Percentiles rank a stretch among this genome's conserved stretches.
These are phyloP conservation scores for Battus philenor DNA, from an alignment of 1,140 invertebrate species.

Conservation along the genomic window DNA sequence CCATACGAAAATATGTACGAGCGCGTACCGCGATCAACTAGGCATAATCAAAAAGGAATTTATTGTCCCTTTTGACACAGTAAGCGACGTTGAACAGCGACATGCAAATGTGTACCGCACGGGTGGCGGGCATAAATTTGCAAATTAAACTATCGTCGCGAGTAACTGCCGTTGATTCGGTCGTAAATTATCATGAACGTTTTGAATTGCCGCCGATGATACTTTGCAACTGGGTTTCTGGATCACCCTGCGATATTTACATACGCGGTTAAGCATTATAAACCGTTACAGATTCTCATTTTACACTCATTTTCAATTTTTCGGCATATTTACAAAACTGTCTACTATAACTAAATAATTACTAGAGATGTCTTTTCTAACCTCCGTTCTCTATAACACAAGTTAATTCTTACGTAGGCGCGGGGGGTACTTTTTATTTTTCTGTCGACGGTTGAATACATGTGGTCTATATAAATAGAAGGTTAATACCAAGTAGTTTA, in stretches of 20 bases:
- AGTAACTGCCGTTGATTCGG: slow-evolving; percentile 10
- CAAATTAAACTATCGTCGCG: slow-evolving; percentile 13
- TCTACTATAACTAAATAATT: too few relatives aligned
- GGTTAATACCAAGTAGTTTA: too few relatives aligned
- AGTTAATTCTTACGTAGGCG: too few relatives aligned
- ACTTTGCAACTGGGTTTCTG: slow-evolving; percentile 8
- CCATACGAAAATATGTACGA: neutral
- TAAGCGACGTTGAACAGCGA: neutral
- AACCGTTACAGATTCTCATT: too few relatives aligned
- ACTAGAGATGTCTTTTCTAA: too few relatives aligned
- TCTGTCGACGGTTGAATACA: too few relatives aligned
- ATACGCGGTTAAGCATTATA: too few relatives aligned
- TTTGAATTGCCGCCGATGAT: slow-evolving; percentile 6
- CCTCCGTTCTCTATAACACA: too few relatives aligned
- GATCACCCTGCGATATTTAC: neutral
- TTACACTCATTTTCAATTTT: too few relatives aligned
- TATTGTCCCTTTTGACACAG: neutral
- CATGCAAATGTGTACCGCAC: slow-evolving; percentile 3
- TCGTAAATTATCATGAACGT: slow-evolving; percentile 13
- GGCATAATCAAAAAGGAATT: slow-evolving; percentile 9
- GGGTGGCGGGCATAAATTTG: slow-evolving; percentile 9
- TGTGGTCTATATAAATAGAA: too few relatives aligned
- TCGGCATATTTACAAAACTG: too few relatives aligned
- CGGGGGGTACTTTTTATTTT: too few relatives aligned
- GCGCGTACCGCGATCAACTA: neutral